Evolutionary conservation across 35 echinoderm and acorn worm genomes (phyloP).

Genomic region (Heliocidaris erythrogramma): DNA sequence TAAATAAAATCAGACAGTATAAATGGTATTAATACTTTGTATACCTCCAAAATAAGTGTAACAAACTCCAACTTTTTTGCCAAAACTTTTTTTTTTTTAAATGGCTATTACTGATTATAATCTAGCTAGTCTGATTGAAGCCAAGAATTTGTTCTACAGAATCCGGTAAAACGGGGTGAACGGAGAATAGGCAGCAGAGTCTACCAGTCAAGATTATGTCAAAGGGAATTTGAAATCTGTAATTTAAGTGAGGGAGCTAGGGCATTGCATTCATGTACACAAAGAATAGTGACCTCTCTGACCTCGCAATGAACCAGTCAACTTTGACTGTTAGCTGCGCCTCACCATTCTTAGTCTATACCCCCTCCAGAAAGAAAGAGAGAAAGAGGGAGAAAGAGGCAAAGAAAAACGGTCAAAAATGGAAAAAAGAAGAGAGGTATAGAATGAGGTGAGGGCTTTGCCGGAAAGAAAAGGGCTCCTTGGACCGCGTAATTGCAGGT

Average conservation of each 20-base stretch:
- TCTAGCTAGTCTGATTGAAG: not conserved
- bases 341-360: not conserved
- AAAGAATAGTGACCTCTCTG: not conserved
- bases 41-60: not conserved
- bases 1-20: not conserved
- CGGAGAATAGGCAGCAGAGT: not conserved
- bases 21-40: not conserved
- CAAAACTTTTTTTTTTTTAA: not conserved
- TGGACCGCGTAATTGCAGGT: conserved; percentile 31
- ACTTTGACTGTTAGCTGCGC: conserved; percentile 1
- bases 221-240: conserved; percentile 18
- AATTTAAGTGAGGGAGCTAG: conserved; percentile 6
- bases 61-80: not conserved
- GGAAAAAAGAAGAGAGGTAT: not conserved
- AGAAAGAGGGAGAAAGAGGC: not conserved
- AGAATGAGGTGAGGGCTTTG: not conserved
- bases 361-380: not conserved
- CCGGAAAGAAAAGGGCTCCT: conserved; percentile 21
- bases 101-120: not conserved
- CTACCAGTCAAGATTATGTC: not conserved
- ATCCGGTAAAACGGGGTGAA: not conserved
- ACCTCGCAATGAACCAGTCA: conserved; percentile 26
- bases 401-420: not conserved
- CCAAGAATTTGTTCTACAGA: not conserved
- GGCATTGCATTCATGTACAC: not conserved